A percentile compares a stretch with the other conserved stretches of the same genome.
These are phyloP conservation scores for Pseudochirops corinnae DNA, from an alignment of 2,797 vertebrate species.

Conservation along the genomic window DNA sequence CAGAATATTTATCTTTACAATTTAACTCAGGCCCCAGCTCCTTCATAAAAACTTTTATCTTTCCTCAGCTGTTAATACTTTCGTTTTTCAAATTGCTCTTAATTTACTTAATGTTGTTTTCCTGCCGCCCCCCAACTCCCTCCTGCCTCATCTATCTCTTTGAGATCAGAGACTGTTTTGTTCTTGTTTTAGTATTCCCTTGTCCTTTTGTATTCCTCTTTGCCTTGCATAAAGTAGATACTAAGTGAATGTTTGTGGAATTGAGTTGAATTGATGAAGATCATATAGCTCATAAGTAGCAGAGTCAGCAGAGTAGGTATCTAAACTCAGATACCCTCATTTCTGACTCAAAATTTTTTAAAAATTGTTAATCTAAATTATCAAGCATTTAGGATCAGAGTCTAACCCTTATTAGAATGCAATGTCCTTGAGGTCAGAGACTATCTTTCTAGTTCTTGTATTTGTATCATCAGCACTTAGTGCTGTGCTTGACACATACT, in stretches of 20 bases:
- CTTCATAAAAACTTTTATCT: not conserved
- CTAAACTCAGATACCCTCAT: not conserved
- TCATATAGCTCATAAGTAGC: not conserved
- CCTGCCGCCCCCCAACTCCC: not conserved
- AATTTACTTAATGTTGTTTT: not conserved
- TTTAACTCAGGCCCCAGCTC: not conserved
- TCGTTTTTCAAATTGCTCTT: not conserved
- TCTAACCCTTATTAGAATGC: not conserved
- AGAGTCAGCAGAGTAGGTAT: not conserved
- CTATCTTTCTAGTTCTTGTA: not conserved
- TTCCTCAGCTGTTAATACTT: not conserved
- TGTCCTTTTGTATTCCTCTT: not conserved
- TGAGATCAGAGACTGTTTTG: not conserved
- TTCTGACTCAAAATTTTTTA: not conserved
- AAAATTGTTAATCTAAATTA: not conserved
- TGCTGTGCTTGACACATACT: not conserved
- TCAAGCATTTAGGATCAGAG: not conserved
- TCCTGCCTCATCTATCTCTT: not conserved
- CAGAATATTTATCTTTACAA: not conserved
- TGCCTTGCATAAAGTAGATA: not conserved
- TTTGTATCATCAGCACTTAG: not conserved
- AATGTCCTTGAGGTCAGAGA: not conserved
- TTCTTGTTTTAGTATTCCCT: not conserved
- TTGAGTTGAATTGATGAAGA: not conserved
- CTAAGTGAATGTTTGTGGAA: not conserved